Base-by-base conservation (phyloP, 2,113 vertebrate genomes). In the Solea senegalensis region DNA sequence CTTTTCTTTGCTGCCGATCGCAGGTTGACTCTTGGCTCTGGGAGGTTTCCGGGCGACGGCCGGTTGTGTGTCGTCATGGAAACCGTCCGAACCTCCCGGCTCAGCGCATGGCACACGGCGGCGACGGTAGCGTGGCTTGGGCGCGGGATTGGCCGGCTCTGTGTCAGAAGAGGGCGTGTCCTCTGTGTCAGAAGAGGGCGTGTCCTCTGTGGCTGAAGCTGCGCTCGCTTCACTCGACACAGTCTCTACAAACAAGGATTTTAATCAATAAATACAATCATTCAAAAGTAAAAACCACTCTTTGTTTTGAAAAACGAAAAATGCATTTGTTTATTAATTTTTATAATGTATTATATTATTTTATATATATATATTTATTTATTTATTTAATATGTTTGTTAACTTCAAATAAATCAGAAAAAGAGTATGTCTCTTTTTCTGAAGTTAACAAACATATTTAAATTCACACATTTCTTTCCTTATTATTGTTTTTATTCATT, bases 11-110 rank as follows among this genome's bases (percentile, higher is more conserved):
- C 82, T 93, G 74, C 91, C 89, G 68, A 72, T 50, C 0, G 90
- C 79, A 0, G 93, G 92, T 45, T 93, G 90, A 80, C 93, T 94
- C 82, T 92, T 94, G 0, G 95, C 96, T 82, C 89, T 91, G 52
- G 74, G 76, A 0, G 90, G 80, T 81, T 92, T 97, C 60, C 81
- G 90, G 27, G 46, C 81, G 27, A 49, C 80, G 0, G 65, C 81
- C 0, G 77, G 84, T 39, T 83, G 84, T 39, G 82, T 89, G n/a
- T 80, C 67, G 0, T 86, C 89, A 2, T 89, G 90, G 65, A 91
- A 93, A 81, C 86, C 78, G 74, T 69, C 93, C 1, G 74, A 89
- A 0, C 64, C 69, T 1, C 13, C 72, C 0, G 66, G 74, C 50
- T 92, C 86, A 0, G 86, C 67, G 1, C 69, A 88, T 2, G 86